Evolutionary conservation across 2,113 vertebrate genomes (phyloP), one percentile per base, ranked within the genome.

Genomic region (Bufo bufo): DNA sequence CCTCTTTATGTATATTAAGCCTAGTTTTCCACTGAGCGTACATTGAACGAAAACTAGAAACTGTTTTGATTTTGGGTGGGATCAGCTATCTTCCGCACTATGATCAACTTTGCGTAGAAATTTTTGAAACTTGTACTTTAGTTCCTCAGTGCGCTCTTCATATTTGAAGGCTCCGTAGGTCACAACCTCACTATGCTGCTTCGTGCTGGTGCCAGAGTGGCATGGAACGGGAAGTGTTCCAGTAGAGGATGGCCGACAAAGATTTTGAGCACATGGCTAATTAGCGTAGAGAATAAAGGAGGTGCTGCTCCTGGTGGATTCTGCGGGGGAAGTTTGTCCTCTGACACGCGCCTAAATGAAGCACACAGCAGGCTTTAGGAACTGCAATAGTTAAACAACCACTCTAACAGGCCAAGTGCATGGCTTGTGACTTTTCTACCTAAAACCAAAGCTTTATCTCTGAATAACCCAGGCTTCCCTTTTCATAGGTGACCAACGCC

Each of bases 261-360:
- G 72, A 84, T 23, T 61, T 65, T 63, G 13, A 83, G 81, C 87
- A 89, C 87, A 69, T 89, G 87, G 87, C 87, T 89, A 89, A 89
- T 89, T 89, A 78, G 72, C 87, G 72, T 89, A 84, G 63, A 63
- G 82, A 19, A 78, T 84, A 77, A 84, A 84, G 33, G 72, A n/a
- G 20, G 49, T 59, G 4, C 65, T 16, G 77, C 50, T 87, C 74
- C 82, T 77, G 6, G 47, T 45, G 71, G 71, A 66, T 84, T 84
- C 80, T 47, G 52, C 56, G 1, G 63, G 86, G 50, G 49, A 65
- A 77, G 19, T 66, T 50, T 43, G 49, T 50, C 23, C 59, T 85
- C 59, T 47, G 66, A 69, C 82, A 54, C 20, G 20, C 23, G 47
- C 14, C 23, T n/a, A 33, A 50, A 52, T 17, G 49, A 16, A 54